phyloP scores from a whole-genome alignment of 2,113 vertebrate species.

The Sapayoa aenigma region DNA sequence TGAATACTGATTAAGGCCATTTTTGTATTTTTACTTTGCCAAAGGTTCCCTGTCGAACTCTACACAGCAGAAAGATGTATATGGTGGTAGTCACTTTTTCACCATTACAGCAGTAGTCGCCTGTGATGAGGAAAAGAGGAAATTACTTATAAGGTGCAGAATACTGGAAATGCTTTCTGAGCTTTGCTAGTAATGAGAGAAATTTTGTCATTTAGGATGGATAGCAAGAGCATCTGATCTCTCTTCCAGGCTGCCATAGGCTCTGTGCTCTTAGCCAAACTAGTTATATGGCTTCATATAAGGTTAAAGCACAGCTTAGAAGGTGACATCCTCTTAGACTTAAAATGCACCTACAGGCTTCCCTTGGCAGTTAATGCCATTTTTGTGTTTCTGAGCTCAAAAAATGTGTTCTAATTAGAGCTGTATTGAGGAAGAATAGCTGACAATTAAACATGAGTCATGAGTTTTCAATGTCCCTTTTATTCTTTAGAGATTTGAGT shows the following conservation, averaged over 20 bases:
- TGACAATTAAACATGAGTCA: conserved; percentile 30
- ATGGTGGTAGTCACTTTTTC: neutral
- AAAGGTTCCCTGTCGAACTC: neutral
- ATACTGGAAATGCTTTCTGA: neutral
- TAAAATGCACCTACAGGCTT: neutral
- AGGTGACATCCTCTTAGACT: neutral
- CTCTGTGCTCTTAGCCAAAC: neutral
- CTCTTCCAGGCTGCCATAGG: neutral
- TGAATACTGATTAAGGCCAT: neutral
- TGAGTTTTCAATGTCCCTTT: conserved; percentile 17
- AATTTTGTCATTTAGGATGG: neutral
- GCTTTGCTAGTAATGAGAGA: neutral
- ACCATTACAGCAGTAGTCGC: neutral
- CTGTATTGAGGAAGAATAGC: neutral
- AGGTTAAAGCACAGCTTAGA: neutral
- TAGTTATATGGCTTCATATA: neutral
- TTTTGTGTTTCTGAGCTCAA: conserved; percentile 3
- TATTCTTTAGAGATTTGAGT: neutral
- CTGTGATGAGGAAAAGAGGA: neutral
- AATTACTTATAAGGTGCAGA: neutral
- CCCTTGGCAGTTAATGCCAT: neutral
- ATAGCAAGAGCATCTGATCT: neutral
- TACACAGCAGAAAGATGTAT: neutral
- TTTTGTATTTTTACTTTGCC: neutral
- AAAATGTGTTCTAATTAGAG: conserved; percentile 48